A percentile compares a stretch with the other conserved stretches of the same genome.
Evolutionary conservation across 2,888 invertebrate genomes (phyloP).

Genomic region (Cephus rjabovi): DNA sequence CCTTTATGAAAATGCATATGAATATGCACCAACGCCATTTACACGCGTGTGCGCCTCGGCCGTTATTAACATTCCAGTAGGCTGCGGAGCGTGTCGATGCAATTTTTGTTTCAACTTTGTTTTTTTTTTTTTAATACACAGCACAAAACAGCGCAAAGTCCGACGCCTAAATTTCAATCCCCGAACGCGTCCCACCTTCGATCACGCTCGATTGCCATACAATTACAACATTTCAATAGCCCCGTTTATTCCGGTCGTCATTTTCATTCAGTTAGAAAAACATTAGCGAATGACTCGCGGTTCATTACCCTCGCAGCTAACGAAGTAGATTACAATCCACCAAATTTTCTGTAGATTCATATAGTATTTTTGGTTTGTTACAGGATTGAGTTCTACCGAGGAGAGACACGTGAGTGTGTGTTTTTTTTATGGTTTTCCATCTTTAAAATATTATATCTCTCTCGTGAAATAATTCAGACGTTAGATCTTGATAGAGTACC

Average conservation of each 20-base stretch:
- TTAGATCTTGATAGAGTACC: neutral
- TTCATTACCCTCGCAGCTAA: neutral
- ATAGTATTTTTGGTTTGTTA: constrained; percentile 42
- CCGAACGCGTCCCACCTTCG: neutral
- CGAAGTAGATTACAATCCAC: neutral
- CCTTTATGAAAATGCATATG: constrained; percentile 50
- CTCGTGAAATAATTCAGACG: neutral
- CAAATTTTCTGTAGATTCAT: neutral
- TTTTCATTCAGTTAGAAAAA: neutral
- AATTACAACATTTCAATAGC: neutral
- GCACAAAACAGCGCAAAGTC: neutral
- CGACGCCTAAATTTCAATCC: neutral
- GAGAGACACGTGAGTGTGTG: constrained; percentile 74
- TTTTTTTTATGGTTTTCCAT: neutral
- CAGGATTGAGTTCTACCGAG: constrained; percentile 75
- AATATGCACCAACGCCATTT: constrained; percentile 66
- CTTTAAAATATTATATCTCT: neutral
- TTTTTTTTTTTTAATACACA: constrained; percentile 29
- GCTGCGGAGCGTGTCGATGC: neutral
- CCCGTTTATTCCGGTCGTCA: neutral
- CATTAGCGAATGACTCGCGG: neutral
- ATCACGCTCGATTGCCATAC: neutral
- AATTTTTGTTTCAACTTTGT: constrained; percentile 17
- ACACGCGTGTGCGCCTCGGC: constrained; percentile 48
- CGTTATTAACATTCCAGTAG: constrained; percentile 53